These are phyloP conservation scores for Labeo calbasu DNA, from an alignment of 2,797 vertebrate genomes.

Conservation along the genomic window DNA sequence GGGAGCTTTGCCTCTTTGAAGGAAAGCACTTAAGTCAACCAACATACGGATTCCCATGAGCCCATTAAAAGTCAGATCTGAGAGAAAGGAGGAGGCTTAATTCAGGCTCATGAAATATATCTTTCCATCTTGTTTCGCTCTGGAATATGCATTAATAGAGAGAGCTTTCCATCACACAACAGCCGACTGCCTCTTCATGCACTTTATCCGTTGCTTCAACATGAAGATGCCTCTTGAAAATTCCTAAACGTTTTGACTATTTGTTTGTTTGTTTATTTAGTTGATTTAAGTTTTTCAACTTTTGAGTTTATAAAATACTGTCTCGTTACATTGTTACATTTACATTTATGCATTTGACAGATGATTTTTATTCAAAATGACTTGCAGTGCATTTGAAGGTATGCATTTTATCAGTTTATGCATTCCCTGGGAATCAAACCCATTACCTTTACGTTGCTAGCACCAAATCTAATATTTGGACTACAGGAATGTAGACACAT, in stretches of 20 bases:
- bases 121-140: neutral
- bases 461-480: too few species aligned
- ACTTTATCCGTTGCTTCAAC: neutral
- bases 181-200: neutral
- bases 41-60: neutral
- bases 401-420: too few species aligned
- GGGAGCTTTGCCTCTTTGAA: neutral
- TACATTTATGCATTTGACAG: neutral
- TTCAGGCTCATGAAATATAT: slow-evolving; percentile 25
- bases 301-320: neutral
- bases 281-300: neutral
- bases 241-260: neutral
- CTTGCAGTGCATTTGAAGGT: neutral
- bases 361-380: neutral
- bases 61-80: slow-evolving; percentile 1
- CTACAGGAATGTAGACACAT: neutral
- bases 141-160: slow-evolving; percentile 18
- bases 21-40: slow-evolving; percentile 11
- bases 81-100: neutral
- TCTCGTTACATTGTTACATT: neutral
- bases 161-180: neutral
- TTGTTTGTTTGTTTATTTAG: neutral
- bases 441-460: too few species aligned
- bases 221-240: neutral
- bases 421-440: too few species aligned